Percentiles rank a stretch among this genome's conserved stretches.
Evolutionary conservation across 2,113 vertebrate species (phyloP).

Genomic region (Lasiurus cinereus): DNA sequence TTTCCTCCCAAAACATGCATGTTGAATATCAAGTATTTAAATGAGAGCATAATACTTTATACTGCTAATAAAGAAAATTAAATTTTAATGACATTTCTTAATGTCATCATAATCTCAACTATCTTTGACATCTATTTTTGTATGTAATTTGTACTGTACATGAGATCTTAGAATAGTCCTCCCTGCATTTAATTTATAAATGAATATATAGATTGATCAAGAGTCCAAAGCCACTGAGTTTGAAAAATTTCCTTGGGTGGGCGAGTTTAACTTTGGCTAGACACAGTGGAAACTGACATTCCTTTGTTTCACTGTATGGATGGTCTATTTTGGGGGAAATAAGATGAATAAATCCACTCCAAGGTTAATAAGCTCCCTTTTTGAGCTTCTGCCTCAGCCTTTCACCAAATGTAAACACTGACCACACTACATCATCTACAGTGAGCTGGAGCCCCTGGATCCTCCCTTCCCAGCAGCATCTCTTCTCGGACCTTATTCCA

Average conservation of each 20-base stretch:
- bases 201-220: neutral
- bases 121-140: neutral
- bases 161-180: neutral
- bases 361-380: neutral
- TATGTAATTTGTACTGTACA: neutral
- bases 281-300: neutral
- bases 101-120: neutral
- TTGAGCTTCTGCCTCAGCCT: neutral
- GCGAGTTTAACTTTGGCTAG: neutral
- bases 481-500: neutral
- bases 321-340: neutral
- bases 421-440: rapidly evolving
- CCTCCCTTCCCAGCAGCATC: neutral
- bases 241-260: neutral
- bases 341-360: neutral
- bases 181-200: neutral
- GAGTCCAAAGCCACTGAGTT: neutral
- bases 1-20: neutral
- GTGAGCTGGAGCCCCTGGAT: neutral
- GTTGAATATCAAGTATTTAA: neutral
- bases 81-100: neutral
- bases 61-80: conserved; percentile 20
- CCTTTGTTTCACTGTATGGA: neutral
- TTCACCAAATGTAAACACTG: neutral
- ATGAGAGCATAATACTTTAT: neutral